Evolutionary conservation across 1,140 invertebrate species (phyloP).

Genomic region (Diuraphis noxia): DNA sequence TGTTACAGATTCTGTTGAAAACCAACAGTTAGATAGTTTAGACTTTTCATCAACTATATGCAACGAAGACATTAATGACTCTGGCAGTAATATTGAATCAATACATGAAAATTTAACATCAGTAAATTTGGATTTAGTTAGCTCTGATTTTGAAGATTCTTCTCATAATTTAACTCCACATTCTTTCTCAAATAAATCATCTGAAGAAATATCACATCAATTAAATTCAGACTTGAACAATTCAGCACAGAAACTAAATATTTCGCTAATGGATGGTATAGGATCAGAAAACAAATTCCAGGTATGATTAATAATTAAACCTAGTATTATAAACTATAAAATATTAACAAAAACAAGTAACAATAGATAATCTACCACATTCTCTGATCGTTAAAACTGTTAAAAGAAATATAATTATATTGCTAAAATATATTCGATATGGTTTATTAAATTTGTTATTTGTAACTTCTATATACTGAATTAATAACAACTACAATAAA

Average conservation of each 20-base stretch:
- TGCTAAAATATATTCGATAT: not conserved
- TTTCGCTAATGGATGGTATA: constrained; percentile 33
- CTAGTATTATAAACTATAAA: too few species aligned
- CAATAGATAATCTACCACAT: not conserved
- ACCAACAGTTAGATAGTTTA: constrained; percentile 37
- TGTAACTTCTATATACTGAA: too few species aligned
- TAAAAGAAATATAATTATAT: not conserved
- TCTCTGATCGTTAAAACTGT: not conserved
- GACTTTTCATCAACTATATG: constrained; percentile 32
- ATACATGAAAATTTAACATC: constrained; percentile 39
- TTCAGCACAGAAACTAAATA: not conserved
- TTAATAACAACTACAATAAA: not conserved
- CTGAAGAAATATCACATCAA: not conserved
- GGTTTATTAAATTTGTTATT: not conserved
- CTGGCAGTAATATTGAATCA: constrained; percentile 21
- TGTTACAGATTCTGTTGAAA: constrained; percentile 40
- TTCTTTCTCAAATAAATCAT: constrained; percentile 14
- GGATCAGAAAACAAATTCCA: constrained; percentile 33
- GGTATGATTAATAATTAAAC: not conserved
- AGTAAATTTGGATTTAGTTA: constrained; percentile 44
- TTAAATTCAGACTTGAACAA: not conserved
- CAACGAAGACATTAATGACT: constrained; percentile 4
- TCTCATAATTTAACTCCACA: not conserved
- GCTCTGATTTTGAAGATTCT: constrained; percentile 47
- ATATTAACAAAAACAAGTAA: not conserved